Evolutionary conservation across 2,113 vertebrate genomes (phyloP).

Genomic region (Pontoporia blainvillei): DNA sequence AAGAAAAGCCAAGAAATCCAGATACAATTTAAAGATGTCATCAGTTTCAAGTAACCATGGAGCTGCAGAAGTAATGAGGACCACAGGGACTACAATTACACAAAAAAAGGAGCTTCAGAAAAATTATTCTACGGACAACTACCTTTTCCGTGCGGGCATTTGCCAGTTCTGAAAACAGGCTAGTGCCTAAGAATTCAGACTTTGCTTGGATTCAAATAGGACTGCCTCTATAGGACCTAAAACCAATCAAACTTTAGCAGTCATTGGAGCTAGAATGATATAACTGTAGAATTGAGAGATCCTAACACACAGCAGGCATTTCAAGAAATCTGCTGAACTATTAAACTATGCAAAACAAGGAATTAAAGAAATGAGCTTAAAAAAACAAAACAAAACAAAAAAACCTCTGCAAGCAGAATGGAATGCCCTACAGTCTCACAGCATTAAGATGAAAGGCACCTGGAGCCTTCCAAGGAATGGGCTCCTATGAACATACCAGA

Average conservation of each 20-base stretch:
- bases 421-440: neutral
- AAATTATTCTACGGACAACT: neutral
- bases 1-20: neutral
- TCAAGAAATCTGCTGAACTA: neutral
- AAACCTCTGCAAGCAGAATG: neutral
- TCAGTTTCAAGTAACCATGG: neutral
- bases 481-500: neutral
- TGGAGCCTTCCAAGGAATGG: neutral
- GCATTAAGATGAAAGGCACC: neutral
- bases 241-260: neutral
- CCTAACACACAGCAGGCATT: neutral
- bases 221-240: neutral
- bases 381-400: neutral
- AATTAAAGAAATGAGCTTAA: neutral
- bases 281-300: neutral
- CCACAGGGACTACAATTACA: neutral
- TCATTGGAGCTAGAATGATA: neutral
- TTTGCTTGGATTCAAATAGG: neutral
- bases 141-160: neutral
- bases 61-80: neutral
- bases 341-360: neutral
- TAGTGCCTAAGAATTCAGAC: neutral
- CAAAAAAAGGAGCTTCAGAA: neutral
- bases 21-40: neutral
- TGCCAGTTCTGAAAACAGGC: neutral